phyloP scores from a whole-genome alignment of 2,113 vertebrate genomes.

The Melanerpes aurifrons region DNA sequence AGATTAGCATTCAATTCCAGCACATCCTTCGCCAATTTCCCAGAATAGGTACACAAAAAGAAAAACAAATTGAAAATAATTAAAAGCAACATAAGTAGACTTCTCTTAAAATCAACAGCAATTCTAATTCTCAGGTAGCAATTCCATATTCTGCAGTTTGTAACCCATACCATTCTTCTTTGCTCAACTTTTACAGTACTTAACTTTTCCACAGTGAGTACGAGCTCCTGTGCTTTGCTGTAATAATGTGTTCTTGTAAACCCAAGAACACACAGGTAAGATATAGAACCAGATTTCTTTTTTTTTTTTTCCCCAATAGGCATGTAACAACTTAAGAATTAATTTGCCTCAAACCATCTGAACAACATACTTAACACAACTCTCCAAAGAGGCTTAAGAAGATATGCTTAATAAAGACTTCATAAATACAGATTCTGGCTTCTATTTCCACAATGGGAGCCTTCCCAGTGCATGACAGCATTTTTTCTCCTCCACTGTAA shows the following conservation, averaged over 20 bases:
- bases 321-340: neutral
- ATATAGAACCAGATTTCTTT: neutral
- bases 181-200: neutral
- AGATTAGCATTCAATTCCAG: neutral
- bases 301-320: neutral
- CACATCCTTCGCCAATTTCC: neutral
- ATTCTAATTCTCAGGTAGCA: neutral
- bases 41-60: neutral
- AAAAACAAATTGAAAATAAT: neutral
- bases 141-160: neutral
- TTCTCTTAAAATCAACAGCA: neutral
- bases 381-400: neutral
- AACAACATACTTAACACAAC: neutral
- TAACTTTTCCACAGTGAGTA: neutral
- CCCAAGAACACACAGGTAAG: neutral
- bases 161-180: neutral
- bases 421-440: neutral
- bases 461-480: neutral
- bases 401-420: neutral
- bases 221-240: neutral
- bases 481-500: neutral
- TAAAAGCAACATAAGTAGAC: neutral
- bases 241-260: neutral
- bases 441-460: neutral
- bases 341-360: rapidly evolving